Conservation (phyloP, 2,888 invertebrate species). For the Drosophila diplacantha region DNA sequence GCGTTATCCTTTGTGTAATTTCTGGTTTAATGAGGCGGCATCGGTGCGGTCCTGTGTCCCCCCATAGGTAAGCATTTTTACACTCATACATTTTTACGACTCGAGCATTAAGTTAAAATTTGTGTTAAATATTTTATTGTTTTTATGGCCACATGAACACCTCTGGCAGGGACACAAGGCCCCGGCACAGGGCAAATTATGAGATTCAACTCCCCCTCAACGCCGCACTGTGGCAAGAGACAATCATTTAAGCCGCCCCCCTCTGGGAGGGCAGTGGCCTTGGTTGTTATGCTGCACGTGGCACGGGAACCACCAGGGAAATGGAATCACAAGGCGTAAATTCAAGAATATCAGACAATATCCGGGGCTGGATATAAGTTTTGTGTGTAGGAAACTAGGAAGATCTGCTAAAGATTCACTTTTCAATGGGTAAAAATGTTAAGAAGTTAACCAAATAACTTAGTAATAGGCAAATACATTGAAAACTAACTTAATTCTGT, state of each 20-base stretch:
- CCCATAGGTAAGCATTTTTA: conserved; percentile 44
- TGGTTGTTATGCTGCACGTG: neutral
- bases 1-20: conserved; percentile 72
- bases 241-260: conserved; percentile 18
- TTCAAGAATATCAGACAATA: conserved; percentile 2
- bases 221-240: neutral
- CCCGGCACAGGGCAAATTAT: conserved; percentile 28
- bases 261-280: conserved; percentile 1
- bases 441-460: too few species aligned
- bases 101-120: conserved; percentile 67
- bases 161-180: conserved; percentile 51
- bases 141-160: conserved; percentile 66
- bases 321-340: conserved; percentile 6
- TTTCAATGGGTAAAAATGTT: too few species aligned
- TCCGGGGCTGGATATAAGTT: neutral
- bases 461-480: too few species aligned
- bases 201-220: conserved; percentile 2
- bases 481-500: too few species aligned
- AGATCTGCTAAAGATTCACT: neutral
- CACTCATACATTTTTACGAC: conserved; percentile 62
- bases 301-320: neutral
- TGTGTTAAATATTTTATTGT: conserved; percentile 73
- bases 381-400: neutral
- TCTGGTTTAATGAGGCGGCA: conserved; percentile 70
- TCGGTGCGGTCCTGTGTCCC: conserved; percentile 37